These are phyloP conservation scores for Ridgeia piscesae DNA, from an alignment of 1,140 invertebrate species.

Conservation along the genomic window DNA sequence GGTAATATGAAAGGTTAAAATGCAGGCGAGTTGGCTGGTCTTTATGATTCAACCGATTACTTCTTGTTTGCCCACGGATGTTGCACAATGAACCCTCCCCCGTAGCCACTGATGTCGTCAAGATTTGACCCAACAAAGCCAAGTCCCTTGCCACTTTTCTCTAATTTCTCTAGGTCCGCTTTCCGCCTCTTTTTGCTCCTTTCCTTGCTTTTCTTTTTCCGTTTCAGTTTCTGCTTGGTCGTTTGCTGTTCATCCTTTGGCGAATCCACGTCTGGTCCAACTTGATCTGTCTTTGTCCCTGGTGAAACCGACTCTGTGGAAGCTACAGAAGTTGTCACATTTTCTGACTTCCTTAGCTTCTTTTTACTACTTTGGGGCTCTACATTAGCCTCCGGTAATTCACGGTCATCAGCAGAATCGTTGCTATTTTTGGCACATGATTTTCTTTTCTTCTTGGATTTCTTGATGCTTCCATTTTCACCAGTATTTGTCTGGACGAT, in stretches of 20 bases:
- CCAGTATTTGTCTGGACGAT: background rate
- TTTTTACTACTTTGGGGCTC: background rate
- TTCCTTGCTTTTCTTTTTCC: background rate
- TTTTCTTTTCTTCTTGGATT: slow-evolving; percentile 31
- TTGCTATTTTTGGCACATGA: background rate
- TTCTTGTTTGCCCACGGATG: background rate
- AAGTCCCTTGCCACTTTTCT: background rate
- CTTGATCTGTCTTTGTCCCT: background rate
- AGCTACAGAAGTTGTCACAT: background rate
- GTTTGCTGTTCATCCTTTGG: background rate
- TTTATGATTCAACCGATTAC: background rate
- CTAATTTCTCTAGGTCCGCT: background rate
- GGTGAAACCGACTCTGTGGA: background rate
- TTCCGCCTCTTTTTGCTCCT: background rate
- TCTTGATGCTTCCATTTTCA: slow-evolving; percentile 7
- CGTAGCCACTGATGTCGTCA: background rate
- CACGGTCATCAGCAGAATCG: background rate
- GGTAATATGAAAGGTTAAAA: background rate
- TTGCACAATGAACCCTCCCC: background rate
- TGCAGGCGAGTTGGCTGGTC: background rate
- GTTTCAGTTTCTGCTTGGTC: background rate
- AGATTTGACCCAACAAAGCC: background rate
- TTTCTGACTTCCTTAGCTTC: background rate
- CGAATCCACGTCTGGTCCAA: background rate
- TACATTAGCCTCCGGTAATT: background rate